Base-by-base conservation (phyloP, 2,797 vertebrate species). In the Bradypodion ventrale region DNA sequence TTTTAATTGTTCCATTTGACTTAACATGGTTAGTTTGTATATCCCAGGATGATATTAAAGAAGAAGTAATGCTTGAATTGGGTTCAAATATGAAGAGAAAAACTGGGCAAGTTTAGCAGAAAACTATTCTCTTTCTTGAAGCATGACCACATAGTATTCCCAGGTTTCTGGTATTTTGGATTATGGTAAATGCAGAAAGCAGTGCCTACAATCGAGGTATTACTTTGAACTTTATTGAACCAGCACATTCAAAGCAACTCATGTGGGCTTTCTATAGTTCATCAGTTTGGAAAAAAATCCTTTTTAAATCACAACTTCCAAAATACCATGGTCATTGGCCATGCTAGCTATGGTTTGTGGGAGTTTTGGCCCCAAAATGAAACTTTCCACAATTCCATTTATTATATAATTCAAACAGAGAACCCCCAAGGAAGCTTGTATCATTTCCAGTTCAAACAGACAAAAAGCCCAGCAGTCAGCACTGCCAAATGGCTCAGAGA, bases 401-500 rank as follows among this genome's bases (percentile, higher is more conserved):
- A 29, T 23, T n/a, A n/a, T 66, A 3, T 72, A 88, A 69, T 68
- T n/a, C 25, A 78, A 16, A 40, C 63, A 60, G 42, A 83, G 82
- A 65, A 78, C 75, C 74, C 81, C 59, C 23, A 16, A 68, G 59
- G 72, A 35, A 0, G 0, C 78, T 73, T 79, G 79, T 1, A 12
- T 46, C 65, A 27, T 75, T 66, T 79, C 46, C 37, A 27, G 7
- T 40, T 25, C 13, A 73, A 80, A 2, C 85, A 88, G 90, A 62
- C 23, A 80, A 59, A 10, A 35, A 56, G 56, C n/a, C 74, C 0
- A 12, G 84, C 25, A 63, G 40, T 75, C 80, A 90, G 84, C 75
- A 87, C 81, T 89, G 83, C 76, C 52, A n/a, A 87, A 60, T 46
- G 37, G 42, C 5, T 32, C 52, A 52, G 27, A 42, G 16, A 59